Percentiles rank a stretch among this genome's conserved stretches.
phyloP scores from a whole-genome alignment of 2,113 vertebrate genomes.

The Chrysemys picta region DNA sequence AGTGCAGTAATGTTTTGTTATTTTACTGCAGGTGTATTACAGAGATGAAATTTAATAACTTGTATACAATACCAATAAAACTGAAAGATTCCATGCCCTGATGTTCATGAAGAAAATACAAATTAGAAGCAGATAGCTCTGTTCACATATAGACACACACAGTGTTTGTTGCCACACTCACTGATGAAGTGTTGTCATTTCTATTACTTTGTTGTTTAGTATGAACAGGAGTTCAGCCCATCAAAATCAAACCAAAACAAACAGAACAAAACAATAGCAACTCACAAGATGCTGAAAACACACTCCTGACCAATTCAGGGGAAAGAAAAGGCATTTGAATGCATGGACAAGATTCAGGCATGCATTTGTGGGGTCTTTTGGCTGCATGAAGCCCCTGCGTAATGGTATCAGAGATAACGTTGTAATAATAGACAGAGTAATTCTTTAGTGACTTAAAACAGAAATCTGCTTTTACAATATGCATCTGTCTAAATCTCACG shows the following conservation, averaged over 20 bases:
- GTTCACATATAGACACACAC: background rate
- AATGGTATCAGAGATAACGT: background rate
- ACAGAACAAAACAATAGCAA: background rate
- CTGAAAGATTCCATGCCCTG: slow-evolving; percentile 51
- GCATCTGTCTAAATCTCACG: background rate
- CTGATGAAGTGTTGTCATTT: fast-evolving
- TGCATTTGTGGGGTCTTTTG: background rate
- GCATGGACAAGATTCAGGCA: background rate
- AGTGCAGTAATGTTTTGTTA: slow-evolving; percentile 77
- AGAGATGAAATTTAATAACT: slow-evolving; percentile 79
- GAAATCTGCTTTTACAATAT: background rate
- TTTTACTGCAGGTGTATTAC: slow-evolving; percentile 79
- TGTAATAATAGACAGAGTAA: background rate
- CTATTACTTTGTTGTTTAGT: background rate
- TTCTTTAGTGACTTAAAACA: background rate
- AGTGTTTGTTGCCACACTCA: background rate
- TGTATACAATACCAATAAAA: slow-evolving; percentile 73
- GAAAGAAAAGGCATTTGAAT: background rate
- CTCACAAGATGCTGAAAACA: background rate
- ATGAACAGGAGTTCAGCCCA: background rate
- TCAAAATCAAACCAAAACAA: background rate
- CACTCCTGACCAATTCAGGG: fast-evolving
- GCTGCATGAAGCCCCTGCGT: background rate
- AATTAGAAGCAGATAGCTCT: slow-evolving; percentile 28
- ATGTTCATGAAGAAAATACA: slow-evolving; percentile 36